Evolutionary conservation across 2,888 invertebrate genomes (phyloP).

Genomic region (Acanthacorydalis orientalis): DNA sequence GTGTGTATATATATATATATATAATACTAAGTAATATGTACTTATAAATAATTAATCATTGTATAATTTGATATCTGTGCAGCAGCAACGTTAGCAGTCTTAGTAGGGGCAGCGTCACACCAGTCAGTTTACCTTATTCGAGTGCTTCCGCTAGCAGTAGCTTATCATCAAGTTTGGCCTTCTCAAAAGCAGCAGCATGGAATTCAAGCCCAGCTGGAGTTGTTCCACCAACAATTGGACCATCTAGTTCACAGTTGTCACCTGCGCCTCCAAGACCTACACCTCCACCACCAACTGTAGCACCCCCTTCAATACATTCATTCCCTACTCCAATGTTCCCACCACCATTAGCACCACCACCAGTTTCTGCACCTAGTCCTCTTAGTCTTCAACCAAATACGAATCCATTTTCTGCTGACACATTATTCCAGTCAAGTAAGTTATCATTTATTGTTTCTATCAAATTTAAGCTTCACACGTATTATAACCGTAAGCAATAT

Average conservation of each 20-base stretch:
- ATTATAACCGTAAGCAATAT: no score
- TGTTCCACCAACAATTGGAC: slow-evolving; percentile 12
- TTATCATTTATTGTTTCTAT: slow-evolving; percentile 13
- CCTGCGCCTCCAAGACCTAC: slow-evolving; percentile 29
- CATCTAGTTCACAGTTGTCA: slow-evolving; percentile 25
- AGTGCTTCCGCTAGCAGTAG: slow-evolving; percentile 12
- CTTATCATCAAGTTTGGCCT: slow-evolving; percentile 15
- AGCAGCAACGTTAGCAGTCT: slow-evolving; percentile 73
- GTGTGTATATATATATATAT: no score
- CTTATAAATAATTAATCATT: no score
- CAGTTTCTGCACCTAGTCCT: slow-evolving; percentile 43
- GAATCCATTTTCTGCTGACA: slow-evolving; percentile 77
- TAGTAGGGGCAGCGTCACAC: slow-evolving; percentile 45
- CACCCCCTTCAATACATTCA: slow-evolving; percentile 29
- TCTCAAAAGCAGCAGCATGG: slow-evolving; percentile 29
- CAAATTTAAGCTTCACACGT: no score
- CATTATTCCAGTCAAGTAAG: slow-evolving; percentile 73
- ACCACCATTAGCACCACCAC: slow-evolving; percentile 32
- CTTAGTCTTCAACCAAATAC: slow-evolving; percentile 58
- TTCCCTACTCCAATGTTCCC: slow-evolving; percentile 32
- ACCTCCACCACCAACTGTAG: slow-evolving; percentile 34
- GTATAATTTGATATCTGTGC: slow-evolving; percentile 16
- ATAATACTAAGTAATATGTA: no score
- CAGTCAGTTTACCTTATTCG: slow-evolving; percentile 17
- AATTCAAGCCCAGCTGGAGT: slow-evolving; percentile 12